A percentile compares a stretch with the other conserved stretches of the same genome.
Conservation (phyloP, 2,888 invertebrate species). For the Platycnemis pennipes region DNA sequence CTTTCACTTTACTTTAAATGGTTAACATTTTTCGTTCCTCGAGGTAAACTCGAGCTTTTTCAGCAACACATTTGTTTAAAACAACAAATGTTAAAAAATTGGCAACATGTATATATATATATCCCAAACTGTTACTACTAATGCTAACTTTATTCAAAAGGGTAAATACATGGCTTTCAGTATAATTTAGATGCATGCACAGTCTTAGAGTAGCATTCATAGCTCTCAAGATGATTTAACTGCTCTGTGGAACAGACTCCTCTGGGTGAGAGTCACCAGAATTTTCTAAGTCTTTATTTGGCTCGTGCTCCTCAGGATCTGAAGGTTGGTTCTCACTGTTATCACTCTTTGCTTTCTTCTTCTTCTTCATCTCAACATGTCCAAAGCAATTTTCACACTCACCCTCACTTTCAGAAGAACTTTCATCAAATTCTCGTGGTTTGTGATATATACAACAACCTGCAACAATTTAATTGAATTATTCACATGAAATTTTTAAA, state of each 20-base stretch:
- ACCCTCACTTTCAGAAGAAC: slow-evolving; percentile 90
- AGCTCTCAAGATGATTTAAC: background rate
- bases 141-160: background rate
- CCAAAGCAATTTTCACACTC: slow-evolving; percentile 94
- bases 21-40: background rate
- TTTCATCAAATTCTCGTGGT: slow-evolving; percentile 93
- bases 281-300: background rate
- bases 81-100: slow-evolving; percentile 14
- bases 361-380: slow-evolving; percentile 85
- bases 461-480: slow-evolving; percentile 76
- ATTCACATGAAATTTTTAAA: slow-evolving; percentile 69
- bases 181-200: slow-evolving; percentile 4
- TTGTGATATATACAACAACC: slow-evolving; percentile 98
- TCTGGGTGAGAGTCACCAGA: background rate
- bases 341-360: slow-evolving; percentile 70
- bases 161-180: slow-evolving; percentile 36
- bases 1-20: background rate
- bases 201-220: background rate
- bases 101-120: background rate
- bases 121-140: background rate
- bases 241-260: slow-evolving; percentile 2
- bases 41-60: background rate
- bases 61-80: slow-evolving; percentile 13
- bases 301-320: slow-evolving; percentile 14
- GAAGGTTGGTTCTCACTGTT: background rate